Evolutionary conservation across 2,113 vertebrate genomes (phyloP).

Genomic region (Progne subis): DNA sequence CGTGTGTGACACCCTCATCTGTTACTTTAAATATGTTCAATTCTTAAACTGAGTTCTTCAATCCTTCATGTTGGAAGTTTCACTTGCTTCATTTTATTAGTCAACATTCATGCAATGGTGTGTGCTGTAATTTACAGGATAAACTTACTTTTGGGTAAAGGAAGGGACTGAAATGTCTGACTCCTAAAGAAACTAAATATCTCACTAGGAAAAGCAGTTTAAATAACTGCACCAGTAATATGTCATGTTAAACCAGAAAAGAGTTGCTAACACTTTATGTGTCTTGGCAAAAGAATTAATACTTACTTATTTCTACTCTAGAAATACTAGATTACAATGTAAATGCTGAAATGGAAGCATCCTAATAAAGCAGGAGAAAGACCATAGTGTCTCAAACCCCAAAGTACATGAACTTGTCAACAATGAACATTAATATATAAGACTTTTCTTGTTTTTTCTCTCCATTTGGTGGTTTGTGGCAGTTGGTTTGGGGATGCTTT

Average conservation of each 20-base stretch:
- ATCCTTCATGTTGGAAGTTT: neutral
- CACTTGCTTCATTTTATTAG: neutral
- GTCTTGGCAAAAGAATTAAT: neutral
- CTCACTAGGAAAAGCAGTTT: neutral
- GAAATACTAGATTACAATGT: neutral
- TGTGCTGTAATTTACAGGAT: neutral
- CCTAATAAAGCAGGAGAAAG: neutral
- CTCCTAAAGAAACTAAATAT: neutral
- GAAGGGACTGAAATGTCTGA: neutral
- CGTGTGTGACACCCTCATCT: neutral
- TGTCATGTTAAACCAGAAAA: neutral
- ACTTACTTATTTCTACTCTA: neutral
- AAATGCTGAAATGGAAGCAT: neutral
- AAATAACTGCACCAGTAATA: neutral
- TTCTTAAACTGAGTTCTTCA: neutral
- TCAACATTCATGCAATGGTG: neutral
- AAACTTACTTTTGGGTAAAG: neutral
- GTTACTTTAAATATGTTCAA: neutral
- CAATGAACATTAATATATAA: neutral
- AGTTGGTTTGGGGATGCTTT: neutral
- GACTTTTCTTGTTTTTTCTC: neutral
- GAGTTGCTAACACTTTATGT: neutral
- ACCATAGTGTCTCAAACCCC: neutral
- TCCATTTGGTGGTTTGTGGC: neutral
- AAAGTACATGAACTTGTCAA: neutral